These are phyloP conservation scores for Chirona hameri DNA, from an alignment of 2,888 invertebrate species.

Conservation along the genomic window DNA sequence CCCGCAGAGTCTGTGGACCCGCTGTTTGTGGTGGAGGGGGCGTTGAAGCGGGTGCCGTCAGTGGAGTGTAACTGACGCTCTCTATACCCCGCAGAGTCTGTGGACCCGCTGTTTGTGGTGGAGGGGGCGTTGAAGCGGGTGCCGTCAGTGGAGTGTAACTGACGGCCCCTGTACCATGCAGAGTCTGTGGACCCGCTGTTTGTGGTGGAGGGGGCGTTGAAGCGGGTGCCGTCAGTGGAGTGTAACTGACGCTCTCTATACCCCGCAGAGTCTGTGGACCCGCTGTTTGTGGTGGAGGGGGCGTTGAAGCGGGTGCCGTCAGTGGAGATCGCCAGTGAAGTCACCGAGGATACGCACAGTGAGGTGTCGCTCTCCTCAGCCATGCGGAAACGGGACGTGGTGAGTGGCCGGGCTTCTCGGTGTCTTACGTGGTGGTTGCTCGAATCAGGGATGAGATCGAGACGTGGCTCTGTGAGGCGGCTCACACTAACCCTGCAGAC, in stretches of 20 bases:
- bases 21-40: constrained; percentile 35
- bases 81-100: constrained; percentile 29
- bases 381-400: constrained; percentile 22
- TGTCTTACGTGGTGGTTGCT: too few species aligned
- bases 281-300: constrained; percentile 38
- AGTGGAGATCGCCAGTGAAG: constrained; percentile 23
- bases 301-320: constrained; percentile 33
- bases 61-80: neutral
- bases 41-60: constrained; percentile 34
- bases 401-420: neutral
- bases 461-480: too few species aligned
- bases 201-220: constrained; percentile 35
- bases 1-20: constrained; percentile 34
- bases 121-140: constrained; percentile 36
- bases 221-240: constrained; percentile 29
- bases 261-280: constrained; percentile 34
- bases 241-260: neutral
- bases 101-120: constrained; percentile 37
- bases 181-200: constrained; percentile 35
- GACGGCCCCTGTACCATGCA: neutral
- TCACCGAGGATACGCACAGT: constrained; percentile 7
- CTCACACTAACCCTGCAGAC: too few species aligned
- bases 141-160: neutral
- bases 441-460: too few species aligned
- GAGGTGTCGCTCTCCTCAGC: constrained; percentile 13